Conservation (phyloP, 1,140 invertebrate species). For the Anoplophora glabripennis region DNA sequence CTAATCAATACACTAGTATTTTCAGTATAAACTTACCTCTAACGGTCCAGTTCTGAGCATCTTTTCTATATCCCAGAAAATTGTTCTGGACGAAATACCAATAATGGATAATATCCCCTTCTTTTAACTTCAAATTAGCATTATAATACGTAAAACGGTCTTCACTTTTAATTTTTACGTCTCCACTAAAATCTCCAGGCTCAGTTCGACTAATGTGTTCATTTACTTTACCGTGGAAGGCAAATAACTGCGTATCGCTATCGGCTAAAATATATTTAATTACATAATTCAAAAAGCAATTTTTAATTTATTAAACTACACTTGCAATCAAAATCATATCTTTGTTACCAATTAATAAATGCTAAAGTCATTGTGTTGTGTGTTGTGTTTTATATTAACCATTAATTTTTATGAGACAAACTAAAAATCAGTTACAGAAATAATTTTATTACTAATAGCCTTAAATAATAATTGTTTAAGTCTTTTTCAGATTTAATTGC, state of each 20-base stretch:
- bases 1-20: too few relatives aligned
- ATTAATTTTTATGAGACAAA: background rate
- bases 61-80: conserved; percentile 37
- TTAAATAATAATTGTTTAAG: too few relatives aligned
- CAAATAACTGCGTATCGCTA: conserved; percentile 38
- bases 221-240: conserved; percentile 43
- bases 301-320: background rate
- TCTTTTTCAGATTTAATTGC: too few relatives aligned
- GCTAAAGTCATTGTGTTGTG: background rate
- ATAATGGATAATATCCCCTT: conserved; percentile 40
- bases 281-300: background rate
- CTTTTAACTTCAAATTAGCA: conserved; percentile 27
- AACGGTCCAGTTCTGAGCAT: conserved; percentile 35
- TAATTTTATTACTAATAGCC: too few relatives aligned
- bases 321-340: background rate
- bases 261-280: conserved; percentile 33
- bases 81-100: conserved; percentile 44
- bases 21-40: conserved; percentile 35
- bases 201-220: conserved; percentile 29
- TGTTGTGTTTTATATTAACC: background rate
- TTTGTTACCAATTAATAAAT: background rate
- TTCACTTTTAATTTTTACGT: conserved; percentile 27
- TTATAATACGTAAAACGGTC: conserved; percentile 38
- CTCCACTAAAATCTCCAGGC: conserved; percentile 34
- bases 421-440: too few relatives aligned